Base-by-base conservation (phyloP, 2,113 vertebrate genomes). In the Cephalophus harveyi region DNA sequence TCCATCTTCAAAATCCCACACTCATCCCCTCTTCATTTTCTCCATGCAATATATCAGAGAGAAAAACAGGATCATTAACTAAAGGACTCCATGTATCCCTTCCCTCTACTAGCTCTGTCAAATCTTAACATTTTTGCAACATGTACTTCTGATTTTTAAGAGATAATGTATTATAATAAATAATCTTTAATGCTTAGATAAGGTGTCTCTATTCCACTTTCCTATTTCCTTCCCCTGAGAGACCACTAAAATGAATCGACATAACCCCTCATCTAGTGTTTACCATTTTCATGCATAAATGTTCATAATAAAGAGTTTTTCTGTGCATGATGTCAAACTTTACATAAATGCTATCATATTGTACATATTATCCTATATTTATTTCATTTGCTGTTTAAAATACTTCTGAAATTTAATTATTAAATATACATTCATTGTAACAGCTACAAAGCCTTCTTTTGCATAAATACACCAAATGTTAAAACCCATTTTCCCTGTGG, bases 371-470 rank as follows among this genome's bases (percentile, higher is more conserved):
- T 40, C 28, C 28, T 71, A 87, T 6, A 30, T 9, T 57, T 87
- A 6, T 78, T 95, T 86, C 48, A 43, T 90, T 46, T 81, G 40
- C 79, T 95, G 55, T 64, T 91, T 52, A 60, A 91, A 96, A 71
- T 79, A 17, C 85, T 59, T 90, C 93, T 62, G 30, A 87, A 97
- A 85, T 92, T 74, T 87, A 85, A 25, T 92, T 84, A 87, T 94
- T 87, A 36, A 90, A 89, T 43, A 3, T 19, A 78, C 40, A 57
- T 89, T 87, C 21, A 28, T 71, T 84, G 83, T 40, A 46, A 94
- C 74, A 92, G 30, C 30, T 64, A 36, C 16, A 87, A 93, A 87
- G 17, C 7, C 21, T 67, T 21, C 81, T 90, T 87, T n/a, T 78
- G 14, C 57, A 74, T 79, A 95, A 96, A 94, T 67, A 54, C 9